Base-by-base conservation (phyloP, 2,797 vertebrate genomes). In the Myotis findleyi region DNA sequence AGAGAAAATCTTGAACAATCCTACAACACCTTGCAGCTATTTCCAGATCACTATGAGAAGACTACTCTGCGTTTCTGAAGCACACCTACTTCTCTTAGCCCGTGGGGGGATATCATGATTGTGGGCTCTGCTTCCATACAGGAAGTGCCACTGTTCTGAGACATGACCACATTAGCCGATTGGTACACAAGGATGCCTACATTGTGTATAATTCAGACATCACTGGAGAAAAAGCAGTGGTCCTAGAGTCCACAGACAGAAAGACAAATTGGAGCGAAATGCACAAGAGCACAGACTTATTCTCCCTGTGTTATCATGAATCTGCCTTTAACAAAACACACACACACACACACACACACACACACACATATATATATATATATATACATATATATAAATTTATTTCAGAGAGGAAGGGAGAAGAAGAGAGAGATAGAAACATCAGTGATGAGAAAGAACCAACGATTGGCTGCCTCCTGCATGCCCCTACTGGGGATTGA, bases 221-320 rank as follows among this genome's bases (percentile, higher is more conserved):
- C 14, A 25, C 5, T 33, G 20, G 20, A 36, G 57, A 85, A 36
- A 85, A 6, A 12, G 38, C 18, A 4, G 14, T 8, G 18, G 51
- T n/a, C 13, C 47, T 53, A 3, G 41, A 59, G 53, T 55, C 8
- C 55, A 25, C 68, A 38, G 57, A 14, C 21, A 11, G 57, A 47
- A 41, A 38, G 59, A 66, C 0, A 1, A 17, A 2, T 1, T 27
- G 23, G 47, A 49, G 53, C 0, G 2, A 36, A 41, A 12, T 6
- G 30, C 27, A 5, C 18, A 5, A 10, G 59, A 16, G 7, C 12
- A 17, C 30, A 66, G 11, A 23, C 0, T 10, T 5, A 4, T 16
- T 10, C 25, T 33, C 44, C 53, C 16, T 53, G 2, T 5, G 33
- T 14, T 57, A 12, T 23, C 49, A 7, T 3, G 30, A 44, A 14